phyloP scores from a whole-genome alignment of 2,888 invertebrate genomes.

The Ypsolopha sequella region DNA sequence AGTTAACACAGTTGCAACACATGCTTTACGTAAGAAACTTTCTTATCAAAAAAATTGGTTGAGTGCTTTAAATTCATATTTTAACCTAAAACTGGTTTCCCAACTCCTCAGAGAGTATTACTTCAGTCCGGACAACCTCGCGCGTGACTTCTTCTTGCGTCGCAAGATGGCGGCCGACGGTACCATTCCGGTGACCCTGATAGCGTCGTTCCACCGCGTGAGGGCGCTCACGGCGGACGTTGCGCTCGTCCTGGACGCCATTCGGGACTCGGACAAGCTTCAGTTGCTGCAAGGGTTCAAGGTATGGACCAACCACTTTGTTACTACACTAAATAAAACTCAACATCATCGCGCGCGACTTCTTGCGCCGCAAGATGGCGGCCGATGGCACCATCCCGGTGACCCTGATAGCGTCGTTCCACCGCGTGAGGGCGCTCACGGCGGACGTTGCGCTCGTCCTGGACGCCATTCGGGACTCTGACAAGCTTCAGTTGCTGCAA shows the following conservation, averaged over 20 bases:
- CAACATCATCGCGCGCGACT: conserved; percentile 95
- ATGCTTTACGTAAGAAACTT: too few relatives aligned
- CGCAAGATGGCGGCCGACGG: conserved; percentile 97
- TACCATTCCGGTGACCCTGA: conserved; percentile 91
- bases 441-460: conserved; percentile 86
- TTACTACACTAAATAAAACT: too few relatives aligned
- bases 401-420: conserved; percentile 94
- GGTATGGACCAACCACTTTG: conserved; percentile 47
- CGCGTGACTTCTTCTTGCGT: conserved; percentile 95
- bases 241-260: conserved; percentile 85
- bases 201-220: conserved; percentile 96
- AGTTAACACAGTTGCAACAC: too few relatives aligned
- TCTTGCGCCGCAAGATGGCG: conserved; percentile 97
- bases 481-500: conserved; percentile 83
- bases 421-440: conserved; percentile 90
- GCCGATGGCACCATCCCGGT: conserved; percentile 93
- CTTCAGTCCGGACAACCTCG: conserved; percentile 96
- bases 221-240: conserved; percentile 89
- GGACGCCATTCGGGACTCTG: conserved; percentile 87
- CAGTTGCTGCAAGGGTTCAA: conserved; percentile 83
- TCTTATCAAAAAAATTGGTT: too few relatives aligned
- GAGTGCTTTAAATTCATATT: too few relatives aligned
- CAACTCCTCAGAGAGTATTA: conserved; percentile 89
- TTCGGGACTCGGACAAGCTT: conserved; percentile 87
- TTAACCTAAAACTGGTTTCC: too few relatives aligned